A percentile compares a stretch with the other conserved stretches of the same genome.
phyloP scores from a whole-genome alignment of 1,140 invertebrate genomes.

The Ceratitis capitata region DNA sequence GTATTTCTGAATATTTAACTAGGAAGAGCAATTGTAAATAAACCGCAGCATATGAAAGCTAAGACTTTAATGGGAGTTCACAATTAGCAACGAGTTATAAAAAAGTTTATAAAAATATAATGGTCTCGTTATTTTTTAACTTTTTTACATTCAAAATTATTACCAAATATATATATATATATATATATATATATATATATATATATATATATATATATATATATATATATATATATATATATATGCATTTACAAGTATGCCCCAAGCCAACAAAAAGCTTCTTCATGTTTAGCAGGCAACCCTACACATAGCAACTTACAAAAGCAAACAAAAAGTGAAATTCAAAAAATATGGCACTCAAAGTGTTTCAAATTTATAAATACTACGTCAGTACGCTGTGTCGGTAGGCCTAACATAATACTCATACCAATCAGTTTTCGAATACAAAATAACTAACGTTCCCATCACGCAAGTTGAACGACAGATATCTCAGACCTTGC shows the following conservation, averaged over 20 bases:
- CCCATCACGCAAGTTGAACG: neutral
- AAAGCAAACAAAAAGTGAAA: neutral
- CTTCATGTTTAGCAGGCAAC: too few relatives aligned
- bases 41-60: too few relatives aligned
- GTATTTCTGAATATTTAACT: too few relatives aligned
- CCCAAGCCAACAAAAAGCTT: too few relatives aligned
- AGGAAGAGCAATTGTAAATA: too few relatives aligned
- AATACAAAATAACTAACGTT: neutral
- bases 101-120: too few relatives aligned
- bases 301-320: neutral
- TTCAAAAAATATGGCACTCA: conserved; percentile 38
- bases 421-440: neutral
- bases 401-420: neutral
- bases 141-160: neutral
- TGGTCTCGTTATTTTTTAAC: neutral
- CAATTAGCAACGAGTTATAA: too few relatives aligned
- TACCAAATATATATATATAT: too few relatives aligned
- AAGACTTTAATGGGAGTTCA: too few relatives aligned
- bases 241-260: neutral
- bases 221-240: neutral
- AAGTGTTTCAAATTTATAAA: neutral
- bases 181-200: too few relatives aligned
- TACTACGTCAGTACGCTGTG: neutral
- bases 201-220: too few relatives aligned
- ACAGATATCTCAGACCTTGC: neutral